Conservation (phyloP, 2,888 invertebrate species). For the Thumatha senex region DNA sequence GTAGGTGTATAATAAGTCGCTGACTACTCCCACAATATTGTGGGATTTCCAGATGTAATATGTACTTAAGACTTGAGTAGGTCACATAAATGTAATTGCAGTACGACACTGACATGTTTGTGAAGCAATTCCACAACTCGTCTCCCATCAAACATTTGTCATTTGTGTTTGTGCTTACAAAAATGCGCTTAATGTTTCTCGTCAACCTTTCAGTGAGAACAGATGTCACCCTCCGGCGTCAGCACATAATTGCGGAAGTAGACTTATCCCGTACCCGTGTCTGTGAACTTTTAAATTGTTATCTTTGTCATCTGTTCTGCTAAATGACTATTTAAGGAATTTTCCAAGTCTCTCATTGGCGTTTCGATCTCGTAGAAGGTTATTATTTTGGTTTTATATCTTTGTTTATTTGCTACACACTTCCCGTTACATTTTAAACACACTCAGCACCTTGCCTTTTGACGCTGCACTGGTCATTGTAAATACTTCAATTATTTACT, state of each 20-base stretch:
- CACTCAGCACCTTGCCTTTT: not conserved
- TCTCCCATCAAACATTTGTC: constrained; percentile 54
- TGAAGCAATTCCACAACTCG: constrained; percentile 44
- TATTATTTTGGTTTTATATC: constrained; percentile 6
- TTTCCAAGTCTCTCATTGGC: constrained; percentile 31
- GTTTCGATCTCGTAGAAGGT: constrained; percentile 20
- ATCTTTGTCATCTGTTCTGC: constrained; percentile 45
- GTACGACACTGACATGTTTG: not conserved
- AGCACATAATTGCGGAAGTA: constrained; percentile 68
- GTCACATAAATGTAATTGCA: not conserved
- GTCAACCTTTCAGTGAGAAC: constrained; percentile 70
- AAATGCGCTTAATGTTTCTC: constrained; percentile 53
- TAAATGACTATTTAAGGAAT: constrained; percentile 38
- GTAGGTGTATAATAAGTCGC: too few species aligned
- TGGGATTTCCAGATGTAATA: too few species aligned
- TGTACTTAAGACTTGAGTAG: not conserved
- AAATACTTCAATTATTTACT: not conserved
- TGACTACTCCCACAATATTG: too few species aligned
- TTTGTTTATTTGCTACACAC: constrained; percentile 4
- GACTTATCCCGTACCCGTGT: constrained; percentile 25
- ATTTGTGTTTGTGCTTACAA: constrained; percentile 44
- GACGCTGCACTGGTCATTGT: not conserved
- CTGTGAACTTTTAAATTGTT: constrained; percentile 36
- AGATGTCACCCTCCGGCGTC: constrained; percentile 58
- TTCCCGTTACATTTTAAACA: not conserved